Evolutionary conservation across 2,113 vertebrate genomes (phyloP), one percentile per base, ranked within the genome.

Genomic region (Gobius niger): DNA sequence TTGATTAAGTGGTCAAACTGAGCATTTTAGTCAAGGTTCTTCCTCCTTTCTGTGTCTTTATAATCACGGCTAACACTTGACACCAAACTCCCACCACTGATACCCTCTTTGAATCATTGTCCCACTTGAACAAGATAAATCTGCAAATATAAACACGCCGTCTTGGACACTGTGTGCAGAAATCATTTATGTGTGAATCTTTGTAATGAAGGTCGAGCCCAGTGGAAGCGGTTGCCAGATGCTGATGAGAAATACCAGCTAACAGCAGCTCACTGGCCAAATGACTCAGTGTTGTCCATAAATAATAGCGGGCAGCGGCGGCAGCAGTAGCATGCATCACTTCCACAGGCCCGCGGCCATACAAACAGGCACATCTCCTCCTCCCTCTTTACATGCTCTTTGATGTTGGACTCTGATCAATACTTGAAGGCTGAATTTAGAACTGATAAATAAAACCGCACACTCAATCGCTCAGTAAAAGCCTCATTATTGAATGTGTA

Each of bases 371-470:
- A 78, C 79, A 68, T 72, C 77, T 76, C 78, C 78, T 83, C 70
- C 59, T 82, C 80, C 83, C 83, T 81, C 68, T 85, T 85, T 86
- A 87, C 88, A 76, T 78, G 85, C 80, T 78, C 82, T 91, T 89
- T 90, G 85, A 89, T 88, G 90, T 80, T 70, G 64, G 80, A 62
- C 70, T 84, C 80, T 76, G 85, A 91, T 90, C 89, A 88, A 91
- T 91, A 90, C 85, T 85, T 82, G 73, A 89, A 83, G 84, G 86
- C 82, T 82, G 79, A 73, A 84, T 87, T 89, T 87, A 88, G 83
- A 88, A 86, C 61, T 15, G 70, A 88, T 86, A 83, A 85, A 87
- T 88, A 86, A 84, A 83, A 78, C 68, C 77, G 65, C 68, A 73
- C 51, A 67, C 54, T 78, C 47, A 63, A 72, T 84, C 72, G 72